phyloP scores from a whole-genome alignment of 2,797 vertebrate genomes.

The Tapirus indicus region DNA sequence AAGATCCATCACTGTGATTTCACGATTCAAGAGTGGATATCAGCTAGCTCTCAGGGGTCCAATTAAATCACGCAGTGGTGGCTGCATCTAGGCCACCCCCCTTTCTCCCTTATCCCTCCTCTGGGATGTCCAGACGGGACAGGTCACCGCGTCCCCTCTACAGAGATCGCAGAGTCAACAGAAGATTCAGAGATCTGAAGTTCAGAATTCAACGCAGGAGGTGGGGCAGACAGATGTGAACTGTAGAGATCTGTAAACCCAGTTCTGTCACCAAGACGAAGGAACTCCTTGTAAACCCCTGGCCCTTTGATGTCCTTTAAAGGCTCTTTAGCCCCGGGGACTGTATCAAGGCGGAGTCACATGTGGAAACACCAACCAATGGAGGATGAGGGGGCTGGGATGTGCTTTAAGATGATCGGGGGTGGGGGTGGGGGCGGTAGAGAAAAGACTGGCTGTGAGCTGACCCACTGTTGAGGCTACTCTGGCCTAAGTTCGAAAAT shows the following conservation, averaged over 20 bases:
- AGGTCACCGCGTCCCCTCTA: neutral
- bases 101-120: neutral
- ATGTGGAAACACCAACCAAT: accelerated
- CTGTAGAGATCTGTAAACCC: accelerated
- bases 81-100: accelerated
- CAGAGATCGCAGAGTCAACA: neutral
- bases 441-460: accelerated
- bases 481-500: neutral
- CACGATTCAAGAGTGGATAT: neutral
- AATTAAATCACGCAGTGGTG: accelerated
- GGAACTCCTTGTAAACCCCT: accelerated
- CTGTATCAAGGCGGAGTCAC: accelerated
- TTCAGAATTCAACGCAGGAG: accelerated
- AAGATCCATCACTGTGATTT: neutral
- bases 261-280: accelerated
- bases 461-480: accelerated
- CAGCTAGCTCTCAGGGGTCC: accelerated
- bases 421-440: accelerated
- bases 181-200: accelerated
- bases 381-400: neutral
- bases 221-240: too few species aligned
- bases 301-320: neutral
- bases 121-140: neutral
- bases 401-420: accelerated
- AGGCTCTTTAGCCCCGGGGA: neutral